A percentile compares a stretch with the other conserved stretches of the same genome.
Conservation (phyloP, 2,888 invertebrate genomes). For the Odontomyia ornata region DNA sequence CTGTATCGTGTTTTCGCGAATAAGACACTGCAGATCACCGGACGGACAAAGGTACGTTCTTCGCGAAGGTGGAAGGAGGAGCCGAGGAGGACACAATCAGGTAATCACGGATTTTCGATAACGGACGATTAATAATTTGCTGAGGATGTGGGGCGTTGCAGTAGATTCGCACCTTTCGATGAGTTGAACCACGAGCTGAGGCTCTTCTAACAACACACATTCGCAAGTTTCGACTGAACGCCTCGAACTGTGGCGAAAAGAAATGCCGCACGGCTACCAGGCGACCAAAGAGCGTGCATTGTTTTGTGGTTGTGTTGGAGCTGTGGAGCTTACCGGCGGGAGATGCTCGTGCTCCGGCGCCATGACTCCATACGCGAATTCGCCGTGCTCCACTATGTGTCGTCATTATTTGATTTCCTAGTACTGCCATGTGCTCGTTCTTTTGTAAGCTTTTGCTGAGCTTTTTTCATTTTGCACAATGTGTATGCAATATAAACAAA, state of each 20-base stretch:
- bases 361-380: background rate
- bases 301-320: conserved; percentile 7
- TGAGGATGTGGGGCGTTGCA: background rate
- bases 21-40: no score
- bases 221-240: conserved; percentile 38
- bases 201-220: conserved; percentile 7
- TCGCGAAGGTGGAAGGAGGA: conserved; percentile 13
- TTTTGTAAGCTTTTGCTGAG: background rate
- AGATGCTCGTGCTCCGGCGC: background rate
- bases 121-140: background rate
- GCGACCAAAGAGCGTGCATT: background rate
- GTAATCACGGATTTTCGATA: conserved; percentile 15
- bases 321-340: background rate
- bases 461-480: no score
- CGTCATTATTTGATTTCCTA: background rate
- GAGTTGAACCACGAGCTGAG: background rate
- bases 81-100: background rate
- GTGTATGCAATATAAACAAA: no score
- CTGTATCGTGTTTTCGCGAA: no score
- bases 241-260: conserved; percentile 30
- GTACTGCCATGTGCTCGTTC: background rate
- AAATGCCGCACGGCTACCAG: conserved; percentile 5
- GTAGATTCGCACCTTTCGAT: conserved; percentile 11
- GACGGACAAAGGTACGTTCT: background rate
- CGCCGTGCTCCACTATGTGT: conserved; percentile 1